phyloP scores from a whole-genome alignment of 1,140 invertebrate genomes.

The Trialeurodes vaporariorum region DNA sequence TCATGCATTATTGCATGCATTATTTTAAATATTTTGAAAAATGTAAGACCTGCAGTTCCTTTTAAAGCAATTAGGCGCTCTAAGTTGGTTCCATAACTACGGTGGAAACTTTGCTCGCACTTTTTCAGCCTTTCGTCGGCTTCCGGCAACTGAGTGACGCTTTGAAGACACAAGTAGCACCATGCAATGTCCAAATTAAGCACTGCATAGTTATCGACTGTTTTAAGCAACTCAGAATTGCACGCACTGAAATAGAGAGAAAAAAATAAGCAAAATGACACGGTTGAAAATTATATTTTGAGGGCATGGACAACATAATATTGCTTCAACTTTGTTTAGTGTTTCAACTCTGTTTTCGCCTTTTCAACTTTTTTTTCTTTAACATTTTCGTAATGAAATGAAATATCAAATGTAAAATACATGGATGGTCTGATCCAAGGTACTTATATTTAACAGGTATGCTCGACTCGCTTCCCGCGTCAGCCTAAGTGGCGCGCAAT shows the following conservation, averaged over 20 bases:
- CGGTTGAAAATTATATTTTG: too few species aligned
- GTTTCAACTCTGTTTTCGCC: not conserved
- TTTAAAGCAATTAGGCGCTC: slow-evolving; percentile 55
- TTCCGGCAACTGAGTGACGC: slow-evolving; percentile 54
- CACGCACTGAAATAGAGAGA: slow-evolving; percentile 10
- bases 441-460: too few species aligned
- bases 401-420: too few species aligned
- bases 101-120: slow-evolving; percentile 51
- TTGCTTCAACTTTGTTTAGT: not conserved
- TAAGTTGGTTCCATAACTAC: slow-evolving; percentile 56
- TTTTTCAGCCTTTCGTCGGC: slow-evolving; percentile 48
- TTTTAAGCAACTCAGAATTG: slow-evolving; percentile 39
- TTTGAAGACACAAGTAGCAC: slow-evolving; percentile 66
- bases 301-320: not conserved
- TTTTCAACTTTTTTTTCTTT: too few species aligned
- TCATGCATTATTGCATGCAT: too few species aligned
- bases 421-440: too few species aligned
- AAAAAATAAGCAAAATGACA: too few species aligned
- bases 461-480: too few species aligned
- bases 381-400: too few species aligned
- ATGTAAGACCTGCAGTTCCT: slow-evolving; percentile 40
- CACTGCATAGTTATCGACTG: slow-evolving; percentile 68
- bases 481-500: too few species aligned
- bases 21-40: too few species aligned
- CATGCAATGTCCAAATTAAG: slow-evolving; percentile 72